Evolutionary conservation across 2,797 vertebrate genomes (phyloP), one percentile per base, ranked within the genome.

Genomic region (Sebastes baramenuke): DNA sequence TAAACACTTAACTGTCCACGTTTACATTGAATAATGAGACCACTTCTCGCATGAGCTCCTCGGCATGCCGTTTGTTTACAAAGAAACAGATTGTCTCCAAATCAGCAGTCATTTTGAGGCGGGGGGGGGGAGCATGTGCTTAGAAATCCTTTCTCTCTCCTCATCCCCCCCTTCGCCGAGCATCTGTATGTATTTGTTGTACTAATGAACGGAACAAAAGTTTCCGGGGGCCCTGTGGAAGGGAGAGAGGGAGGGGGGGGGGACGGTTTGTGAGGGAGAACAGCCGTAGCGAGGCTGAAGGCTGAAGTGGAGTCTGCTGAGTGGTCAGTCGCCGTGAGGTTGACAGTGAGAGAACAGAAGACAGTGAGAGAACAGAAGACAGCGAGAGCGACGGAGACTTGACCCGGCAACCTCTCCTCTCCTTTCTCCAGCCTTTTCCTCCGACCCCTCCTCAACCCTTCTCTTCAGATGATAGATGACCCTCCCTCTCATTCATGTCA

Each of bases 381-480:
- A 67, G 67, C 27, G 52, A 76, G 82, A 86, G 84, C 88, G 89
- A 93, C 87, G 84, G 88, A 84, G 83, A 89, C 85, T 80, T 89
- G 84, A 93, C 87, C 89, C 87, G 66, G 1, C 82, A 87, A 89
- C 85, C 89, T 80, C 68, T 74, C 54, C 65, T 67, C 76, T 87
- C 70, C 83, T 88, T 83, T 83, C 86, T 86, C 82, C 67, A 73
- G 77, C 75, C 76, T 87, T 84, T 86, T 81, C 67, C 76, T 81
- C 68, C 69, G 60, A 25, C 74, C 81, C 22, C 80, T 84, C 60
- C 75, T 82, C 77, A 80, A 52, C 49, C 80, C 69, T 65, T 83
- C 80, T 79, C 83, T 83, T 75, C 38, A 78, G 89, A 95, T 95
- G 94, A 96, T 94, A 90, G 94, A 95, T 96, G 92, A 91, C 89